Evolutionary conservation across 1,140 invertebrate genomes (phyloP).

Genomic region (Orussus abietinus): DNA sequence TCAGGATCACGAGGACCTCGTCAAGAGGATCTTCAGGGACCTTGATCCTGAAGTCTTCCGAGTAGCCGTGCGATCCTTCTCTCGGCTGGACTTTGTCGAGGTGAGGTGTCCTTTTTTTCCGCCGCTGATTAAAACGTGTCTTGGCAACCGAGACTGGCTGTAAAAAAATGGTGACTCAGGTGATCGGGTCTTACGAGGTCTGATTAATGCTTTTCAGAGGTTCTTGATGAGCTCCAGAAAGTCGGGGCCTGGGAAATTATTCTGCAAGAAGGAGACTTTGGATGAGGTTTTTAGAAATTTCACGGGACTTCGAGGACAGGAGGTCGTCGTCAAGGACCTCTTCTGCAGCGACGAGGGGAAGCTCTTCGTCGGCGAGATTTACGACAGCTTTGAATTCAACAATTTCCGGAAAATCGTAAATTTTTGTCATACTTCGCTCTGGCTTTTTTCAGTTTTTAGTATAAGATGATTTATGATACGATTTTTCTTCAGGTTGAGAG

Average conservation of each 20-base stretch:
- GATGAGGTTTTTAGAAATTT: conserved; percentile 50
- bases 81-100: conserved; percentile 31
- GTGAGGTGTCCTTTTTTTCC: too few species aligned
- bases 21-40: conserved; percentile 31
- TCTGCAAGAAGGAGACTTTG: conserved; percentile 51
- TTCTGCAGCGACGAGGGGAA: conserved; percentile 54
- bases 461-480: conserved; percentile 5
- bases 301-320: conserved; percentile 30
- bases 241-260: conserved; percentile 40
- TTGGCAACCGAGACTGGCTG: too few species aligned
- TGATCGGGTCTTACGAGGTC: too few species aligned
- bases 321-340: conserved; percentile 32
- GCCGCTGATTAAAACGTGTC: too few species aligned
- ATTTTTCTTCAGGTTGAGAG: conserved; percentile 29
- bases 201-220: background rate
- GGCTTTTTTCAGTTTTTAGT: conserved; percentile 9
- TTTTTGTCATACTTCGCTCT: conserved; percentile 9
- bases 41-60: conserved; percentile 32
- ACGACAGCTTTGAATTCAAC: conserved; percentile 52
- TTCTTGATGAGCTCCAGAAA: too few species aligned
- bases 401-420: conserved; percentile 54
- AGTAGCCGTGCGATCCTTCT: conserved; percentile 31
- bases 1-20: conserved; percentile 26
- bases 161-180: too few species aligned
- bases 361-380: conserved; percentile 51